Evolutionary conservation across 2,113 vertebrate genomes (phyloP).

Genomic region (Calidris pygmaea): DNA sequence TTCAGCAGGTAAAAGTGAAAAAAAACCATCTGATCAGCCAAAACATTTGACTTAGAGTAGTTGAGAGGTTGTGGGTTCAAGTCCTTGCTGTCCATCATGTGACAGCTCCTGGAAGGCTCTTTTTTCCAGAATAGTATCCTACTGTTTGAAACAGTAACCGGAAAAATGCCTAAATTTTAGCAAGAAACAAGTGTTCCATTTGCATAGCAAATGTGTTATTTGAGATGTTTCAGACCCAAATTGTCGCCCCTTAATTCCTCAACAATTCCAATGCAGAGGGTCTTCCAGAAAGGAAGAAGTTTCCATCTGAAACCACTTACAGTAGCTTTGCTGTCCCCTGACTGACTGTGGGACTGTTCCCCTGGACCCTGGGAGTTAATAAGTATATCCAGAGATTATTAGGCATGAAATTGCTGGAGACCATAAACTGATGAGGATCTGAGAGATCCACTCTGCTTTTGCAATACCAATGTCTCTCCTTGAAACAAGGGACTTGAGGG

Average conservation of each 20-base stretch:
- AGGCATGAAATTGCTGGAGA: not conserved
- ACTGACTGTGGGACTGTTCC: rapidly evolving
- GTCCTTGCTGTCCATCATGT: not conserved
- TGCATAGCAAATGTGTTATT: not conserved
- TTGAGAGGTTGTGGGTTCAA: not conserved
- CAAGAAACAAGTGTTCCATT: not conserved
- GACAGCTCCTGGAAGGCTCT: not conserved
- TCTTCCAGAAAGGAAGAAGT: not conserved
- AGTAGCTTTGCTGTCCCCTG: not conserved
- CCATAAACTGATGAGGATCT: not conserved
- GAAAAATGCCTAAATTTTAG: not conserved
- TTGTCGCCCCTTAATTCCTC: not conserved
- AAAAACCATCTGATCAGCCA: not conserved
- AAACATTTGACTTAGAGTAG: not conserved
- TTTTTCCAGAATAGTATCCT: not conserved
- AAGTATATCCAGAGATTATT: not conserved
- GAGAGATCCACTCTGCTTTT: not conserved
- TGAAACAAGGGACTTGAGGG: not conserved
- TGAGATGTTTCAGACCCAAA: not conserved
- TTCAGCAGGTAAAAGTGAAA: not conserved
- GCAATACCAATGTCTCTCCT: not conserved
- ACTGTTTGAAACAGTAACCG: not conserved
- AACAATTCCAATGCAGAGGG: not conserved
- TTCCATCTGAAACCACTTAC: not conserved
- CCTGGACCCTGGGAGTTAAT: not conserved